These are phyloP conservation scores for Cavia aperea DNA, from an alignment of 2,113 vertebrate species.

Conservation along the genomic window DNA sequence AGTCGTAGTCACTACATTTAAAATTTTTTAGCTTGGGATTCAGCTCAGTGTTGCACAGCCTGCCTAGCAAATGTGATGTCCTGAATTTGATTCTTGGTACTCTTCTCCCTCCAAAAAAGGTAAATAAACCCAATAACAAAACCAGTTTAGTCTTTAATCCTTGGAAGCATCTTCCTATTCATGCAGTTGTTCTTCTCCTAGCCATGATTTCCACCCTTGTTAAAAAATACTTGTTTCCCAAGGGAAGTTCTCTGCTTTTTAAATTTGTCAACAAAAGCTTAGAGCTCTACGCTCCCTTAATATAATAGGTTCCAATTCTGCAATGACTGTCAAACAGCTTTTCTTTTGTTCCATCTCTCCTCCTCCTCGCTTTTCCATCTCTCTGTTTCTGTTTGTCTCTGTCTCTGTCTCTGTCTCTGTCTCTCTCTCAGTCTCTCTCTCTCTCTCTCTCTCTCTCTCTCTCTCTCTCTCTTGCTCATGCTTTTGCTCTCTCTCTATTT, in stretches of 20 bases:
- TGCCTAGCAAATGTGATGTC: too few species aligned
- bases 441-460: background rate
- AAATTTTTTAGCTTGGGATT: background rate
- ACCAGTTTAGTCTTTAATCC: background rate
- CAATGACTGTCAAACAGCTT: background rate
- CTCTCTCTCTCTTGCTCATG: background rate
- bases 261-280: background rate
- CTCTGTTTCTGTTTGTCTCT: background rate
- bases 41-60: too few species aligned
- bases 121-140: too few species aligned
- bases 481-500: background rate
- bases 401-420: too few species aligned
- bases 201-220: background rate
- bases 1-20: background rate
- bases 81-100: too few species aligned
- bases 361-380: background rate
- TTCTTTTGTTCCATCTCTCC: background rate
- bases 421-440: background rate
- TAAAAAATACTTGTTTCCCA: background rate
- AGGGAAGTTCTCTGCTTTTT: background rate
- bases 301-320: background rate
- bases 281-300: slow-evolving; percentile 5
- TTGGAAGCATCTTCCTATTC: background rate
- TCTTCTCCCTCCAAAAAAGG: too few species aligned
- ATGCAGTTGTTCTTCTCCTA: background rate